These are phyloP conservation scores for Vulpes vulpes DNA, from an alignment of 2,113 vertebrate genomes.

Conservation along the genomic window DNA sequence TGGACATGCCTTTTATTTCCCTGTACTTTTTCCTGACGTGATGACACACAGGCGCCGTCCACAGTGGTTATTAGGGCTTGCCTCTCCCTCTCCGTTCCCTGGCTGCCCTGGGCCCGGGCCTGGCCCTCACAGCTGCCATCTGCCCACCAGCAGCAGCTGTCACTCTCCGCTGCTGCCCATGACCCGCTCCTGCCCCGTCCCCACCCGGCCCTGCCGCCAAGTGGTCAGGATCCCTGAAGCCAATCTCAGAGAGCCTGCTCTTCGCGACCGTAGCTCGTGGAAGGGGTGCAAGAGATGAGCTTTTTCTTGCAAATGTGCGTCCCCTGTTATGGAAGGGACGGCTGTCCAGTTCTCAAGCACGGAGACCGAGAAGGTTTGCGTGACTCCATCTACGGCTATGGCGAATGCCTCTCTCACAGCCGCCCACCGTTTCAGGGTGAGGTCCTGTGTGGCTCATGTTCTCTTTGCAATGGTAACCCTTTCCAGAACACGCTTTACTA, in stretches of 20 bases:
- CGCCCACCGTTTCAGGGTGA: fast-evolving
- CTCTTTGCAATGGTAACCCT: neutral
- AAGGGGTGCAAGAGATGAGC: neutral
- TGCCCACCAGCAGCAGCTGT: neutral
- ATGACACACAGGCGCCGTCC: too few relatives aligned
- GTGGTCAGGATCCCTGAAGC: neutral
- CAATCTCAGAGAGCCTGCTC: neutral
- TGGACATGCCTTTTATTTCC: fast-evolving
- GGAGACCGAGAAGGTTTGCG: fast-evolving
- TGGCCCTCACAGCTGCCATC: neutral
- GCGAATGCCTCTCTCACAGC: fast-evolving
- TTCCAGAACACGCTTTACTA: neutral
- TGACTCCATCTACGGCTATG: fast-evolving
- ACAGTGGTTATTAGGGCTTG: fast-evolving
- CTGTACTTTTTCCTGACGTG: neutral
- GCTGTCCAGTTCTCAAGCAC: neutral
- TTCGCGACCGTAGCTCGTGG: neutral
- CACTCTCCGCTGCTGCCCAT: fast-evolving
- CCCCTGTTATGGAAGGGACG: too few relatives aligned
- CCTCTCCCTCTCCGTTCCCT: fast-evolving
- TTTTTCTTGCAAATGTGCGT: neutral
- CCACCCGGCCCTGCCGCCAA: too few relatives aligned
- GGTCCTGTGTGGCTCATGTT: too few relatives aligned
- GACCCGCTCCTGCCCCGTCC: fast-evolving
- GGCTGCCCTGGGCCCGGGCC: neutral